Evolutionary conservation across 2,888 invertebrate genomes (phyloP).

Genomic region (Ophion costatus): DNA sequence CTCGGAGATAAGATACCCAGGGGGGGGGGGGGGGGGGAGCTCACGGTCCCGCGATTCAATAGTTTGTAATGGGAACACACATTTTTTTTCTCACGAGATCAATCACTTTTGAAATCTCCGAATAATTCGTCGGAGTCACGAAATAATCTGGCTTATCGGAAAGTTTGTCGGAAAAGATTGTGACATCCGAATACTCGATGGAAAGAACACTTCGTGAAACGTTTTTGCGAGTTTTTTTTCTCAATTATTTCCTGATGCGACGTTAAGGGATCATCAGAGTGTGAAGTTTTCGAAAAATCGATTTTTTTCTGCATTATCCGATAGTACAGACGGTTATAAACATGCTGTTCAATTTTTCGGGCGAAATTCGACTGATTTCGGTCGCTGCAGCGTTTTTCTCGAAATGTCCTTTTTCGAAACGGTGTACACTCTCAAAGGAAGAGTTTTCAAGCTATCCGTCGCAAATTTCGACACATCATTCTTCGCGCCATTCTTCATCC

Average conservation of each 20-base stretch:
- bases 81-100: not conserved
- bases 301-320: not conserved
- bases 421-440: no score
- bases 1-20: slow-evolving; percentile 52
- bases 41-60: slow-evolving; percentile 42
- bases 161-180: not conserved
- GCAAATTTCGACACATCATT: no score
- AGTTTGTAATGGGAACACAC: slow-evolving; percentile 25
- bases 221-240: not conserved
- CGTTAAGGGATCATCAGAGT: not conserved
- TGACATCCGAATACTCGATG: not conserved
- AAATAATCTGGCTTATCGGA: not conserved
- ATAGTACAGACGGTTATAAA: no score
- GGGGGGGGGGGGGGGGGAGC: no score
- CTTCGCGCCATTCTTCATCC: no score
- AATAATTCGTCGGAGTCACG: slow-evolving; percentile 10
- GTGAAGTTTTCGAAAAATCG: not conserved
- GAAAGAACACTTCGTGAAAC: not conserved
- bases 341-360: no score
- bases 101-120: not conserved
- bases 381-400: no score
- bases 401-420: no score
- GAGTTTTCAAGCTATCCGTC: no score
- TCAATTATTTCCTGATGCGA: not conserved
- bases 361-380: no score